phyloP scores from a whole-genome alignment of 1,140 invertebrate species.

The Heliconius himera region DNA sequence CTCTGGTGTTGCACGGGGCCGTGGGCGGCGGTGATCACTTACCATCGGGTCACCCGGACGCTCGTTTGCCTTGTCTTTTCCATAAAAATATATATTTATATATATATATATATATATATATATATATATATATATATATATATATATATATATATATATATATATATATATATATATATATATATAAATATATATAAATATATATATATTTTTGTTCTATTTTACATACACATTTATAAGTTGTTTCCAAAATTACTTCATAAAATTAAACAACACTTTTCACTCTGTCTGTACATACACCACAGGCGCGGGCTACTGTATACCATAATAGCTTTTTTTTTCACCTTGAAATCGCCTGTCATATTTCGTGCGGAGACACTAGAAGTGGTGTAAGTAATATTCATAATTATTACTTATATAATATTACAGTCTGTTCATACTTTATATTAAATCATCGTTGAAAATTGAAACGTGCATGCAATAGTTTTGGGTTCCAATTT shows the following conservation, averaged over 20 bases:
- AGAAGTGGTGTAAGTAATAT: constrained; percentile 7
- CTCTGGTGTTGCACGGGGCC: too few species aligned
- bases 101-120: too few species aligned
- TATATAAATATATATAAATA: too few species aligned
- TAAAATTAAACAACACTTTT: background rate
- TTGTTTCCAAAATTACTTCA: background rate
- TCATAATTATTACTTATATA: constrained; percentile 12
- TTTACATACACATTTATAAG: too few species aligned
- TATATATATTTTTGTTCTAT: too few species aligned
- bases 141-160: too few species aligned
- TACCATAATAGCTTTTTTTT: constrained; percentile 70
- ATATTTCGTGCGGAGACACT: constrained; percentile 49
- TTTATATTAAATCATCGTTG: background rate
- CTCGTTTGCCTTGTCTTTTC: too few species aligned
- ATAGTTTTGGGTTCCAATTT: background rate
- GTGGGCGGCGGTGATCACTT: too few species aligned
- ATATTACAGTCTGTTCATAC: background rate
- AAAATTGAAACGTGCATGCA: background rate
- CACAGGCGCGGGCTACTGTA: constrained; percentile 65
- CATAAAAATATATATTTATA: too few species aligned
- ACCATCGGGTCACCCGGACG: too few species aligned
- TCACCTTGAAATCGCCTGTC: constrained; percentile 56
- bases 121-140: too few species aligned
- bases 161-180: too few species aligned
- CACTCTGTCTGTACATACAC: background rate